Percentiles rank a stretch among this genome's conserved stretches.
phyloP scores from a whole-genome alignment of 2,797 vertebrate species.

The Sarcophilus harrisii region DNA sequence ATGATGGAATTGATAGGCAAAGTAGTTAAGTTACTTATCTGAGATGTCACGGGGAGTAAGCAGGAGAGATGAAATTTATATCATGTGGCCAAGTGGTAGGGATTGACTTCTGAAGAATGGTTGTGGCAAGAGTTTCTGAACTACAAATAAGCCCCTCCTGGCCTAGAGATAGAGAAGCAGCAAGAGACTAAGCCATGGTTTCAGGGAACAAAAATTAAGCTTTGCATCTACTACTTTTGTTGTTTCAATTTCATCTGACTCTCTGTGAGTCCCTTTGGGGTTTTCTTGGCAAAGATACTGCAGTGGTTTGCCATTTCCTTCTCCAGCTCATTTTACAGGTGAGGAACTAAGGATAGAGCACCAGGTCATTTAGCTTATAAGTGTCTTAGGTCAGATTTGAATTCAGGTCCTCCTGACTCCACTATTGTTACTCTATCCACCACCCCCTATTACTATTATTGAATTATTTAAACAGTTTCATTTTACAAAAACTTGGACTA shows the following conservation, averaged over 20 bases:
- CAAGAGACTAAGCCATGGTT: neutral
- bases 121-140: neutral
- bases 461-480: neutral
- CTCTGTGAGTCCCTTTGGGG: too few species aligned
- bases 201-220: neutral
- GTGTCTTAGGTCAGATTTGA: neutral
- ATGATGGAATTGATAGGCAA: neutral
- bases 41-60: neutral
- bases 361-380: neutral
- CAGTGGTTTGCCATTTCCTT: neutral
- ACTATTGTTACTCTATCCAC: neutral
- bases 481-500: neutral
- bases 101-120: neutral
- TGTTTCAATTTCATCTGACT: neutral
- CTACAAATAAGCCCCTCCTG: neutral
- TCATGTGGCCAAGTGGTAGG: neutral
- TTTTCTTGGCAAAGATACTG: neutral
- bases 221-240: neutral
- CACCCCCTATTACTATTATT: neutral
- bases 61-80: neutral
- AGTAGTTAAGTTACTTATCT: neutral
- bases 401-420: neutral
- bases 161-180: neutral
- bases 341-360: too few species aligned
- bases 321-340: neutral